Conservation (phyloP, 2,797 vertebrate species). For the Syndactyla subalaris region DNA sequence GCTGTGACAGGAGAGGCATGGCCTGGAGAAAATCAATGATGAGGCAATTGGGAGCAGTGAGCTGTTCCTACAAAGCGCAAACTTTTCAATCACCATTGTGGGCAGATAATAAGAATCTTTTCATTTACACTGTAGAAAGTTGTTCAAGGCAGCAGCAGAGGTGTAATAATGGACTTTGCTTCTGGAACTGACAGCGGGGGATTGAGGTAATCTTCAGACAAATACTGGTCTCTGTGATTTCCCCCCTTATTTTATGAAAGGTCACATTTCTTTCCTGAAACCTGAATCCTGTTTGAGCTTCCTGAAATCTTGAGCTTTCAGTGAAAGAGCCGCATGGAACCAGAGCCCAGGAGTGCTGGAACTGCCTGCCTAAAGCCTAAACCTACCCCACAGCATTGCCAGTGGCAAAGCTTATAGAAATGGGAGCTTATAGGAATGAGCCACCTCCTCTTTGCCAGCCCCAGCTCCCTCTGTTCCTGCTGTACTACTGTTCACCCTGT, state of each 20-base stretch:
- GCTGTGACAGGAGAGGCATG: constrained; percentile 21
- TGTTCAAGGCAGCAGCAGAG: constrained; percentile 39
- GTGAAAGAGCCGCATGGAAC: background rate
- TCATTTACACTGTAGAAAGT: constrained; percentile 43
- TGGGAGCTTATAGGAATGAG: background rate
- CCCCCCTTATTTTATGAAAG: background rate
- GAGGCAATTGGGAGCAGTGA: constrained; percentile 56
- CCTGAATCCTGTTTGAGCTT: background rate
- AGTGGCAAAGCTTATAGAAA: background rate
- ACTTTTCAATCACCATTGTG: constrained; percentile 40
- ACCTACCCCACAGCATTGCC: background rate
- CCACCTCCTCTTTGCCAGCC: background rate
- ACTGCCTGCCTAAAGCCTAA: background rate
- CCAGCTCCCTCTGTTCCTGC: background rate
- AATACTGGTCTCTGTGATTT: background rate
- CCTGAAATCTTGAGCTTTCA: background rate
- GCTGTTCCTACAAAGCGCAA: constrained; percentile 55
- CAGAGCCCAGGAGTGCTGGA: background rate
- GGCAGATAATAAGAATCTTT: constrained; percentile 57
- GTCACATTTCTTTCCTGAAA: background rate
- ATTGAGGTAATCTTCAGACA: constrained; percentile 44
- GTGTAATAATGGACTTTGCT: constrained; percentile 55
- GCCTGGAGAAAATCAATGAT: constrained; percentile 62
- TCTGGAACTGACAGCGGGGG: constrained; percentile 13
- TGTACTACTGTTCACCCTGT: background rate